These are phyloP conservation scores for Gymnosoma rotundatum DNA, from an alignment of 2,888 invertebrate species.

Conservation along the genomic window DNA sequence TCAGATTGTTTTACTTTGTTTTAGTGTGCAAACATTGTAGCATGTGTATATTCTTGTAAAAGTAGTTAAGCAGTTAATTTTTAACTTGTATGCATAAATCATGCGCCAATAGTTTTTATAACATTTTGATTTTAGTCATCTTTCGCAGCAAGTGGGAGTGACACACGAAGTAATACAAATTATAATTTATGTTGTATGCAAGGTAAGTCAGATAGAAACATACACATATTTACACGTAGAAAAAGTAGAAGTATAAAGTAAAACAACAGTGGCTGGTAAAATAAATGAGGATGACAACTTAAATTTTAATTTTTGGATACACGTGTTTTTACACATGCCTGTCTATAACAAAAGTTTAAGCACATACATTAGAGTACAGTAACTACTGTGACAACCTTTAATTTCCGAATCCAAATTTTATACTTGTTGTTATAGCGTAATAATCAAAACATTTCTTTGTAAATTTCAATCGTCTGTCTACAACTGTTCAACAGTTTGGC, in stretches of 20 bases:
- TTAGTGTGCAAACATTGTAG: too few species aligned
- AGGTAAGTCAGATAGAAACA: conserved; percentile 34
- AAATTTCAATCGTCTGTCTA: too few species aligned
- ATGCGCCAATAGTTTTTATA: conserved; percentile 68
- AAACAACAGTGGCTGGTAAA: conserved; percentile 4
- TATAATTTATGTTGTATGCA: conserved; percentile 67
- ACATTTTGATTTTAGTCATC: conserved; percentile 56
- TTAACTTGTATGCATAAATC: conserved; percentile 64
- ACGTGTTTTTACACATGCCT: too few species aligned
- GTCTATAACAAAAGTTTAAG: too few species aligned
- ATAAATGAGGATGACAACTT: not conserved
- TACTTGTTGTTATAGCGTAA: too few species aligned
- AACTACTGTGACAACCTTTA: too few species aligned
- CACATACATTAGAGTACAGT: too few species aligned
- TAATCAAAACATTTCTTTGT: too few species aligned
- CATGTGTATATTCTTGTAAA: not conserved
- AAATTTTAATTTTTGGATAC: too few species aligned
- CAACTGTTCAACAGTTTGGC: too few species aligned
- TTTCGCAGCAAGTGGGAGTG: conserved; percentile 19
- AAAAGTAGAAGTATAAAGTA: not conserved
- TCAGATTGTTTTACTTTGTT: not conserved
- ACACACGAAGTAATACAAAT: conserved; percentile 30
- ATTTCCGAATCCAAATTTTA: too few species aligned
- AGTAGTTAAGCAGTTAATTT: conserved; percentile 60
- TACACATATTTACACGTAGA: not conserved